Conservation (phyloP, 2,888 invertebrate species). For the Phyllotreta striolata region DNA sequence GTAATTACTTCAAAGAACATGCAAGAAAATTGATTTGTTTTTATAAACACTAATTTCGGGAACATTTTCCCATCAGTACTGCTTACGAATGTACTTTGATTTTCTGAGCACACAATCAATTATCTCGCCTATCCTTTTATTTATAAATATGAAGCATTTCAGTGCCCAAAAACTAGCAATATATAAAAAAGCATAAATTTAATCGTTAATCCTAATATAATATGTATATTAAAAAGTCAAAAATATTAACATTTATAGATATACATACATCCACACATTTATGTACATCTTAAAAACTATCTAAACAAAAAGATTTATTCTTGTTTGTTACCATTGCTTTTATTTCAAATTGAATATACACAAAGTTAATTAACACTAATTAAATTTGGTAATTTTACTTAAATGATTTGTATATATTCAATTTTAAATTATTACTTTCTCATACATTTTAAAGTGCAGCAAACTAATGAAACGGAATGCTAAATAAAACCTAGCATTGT, state of each 20-base stretch:
- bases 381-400: too few relatives aligned
- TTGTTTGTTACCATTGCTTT: neutral
- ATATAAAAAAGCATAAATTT: slow-evolving; percentile 23
- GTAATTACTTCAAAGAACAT: slow-evolving; percentile 3
- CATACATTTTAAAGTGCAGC: too few relatives aligned
- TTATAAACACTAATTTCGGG: neutral
- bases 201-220: slow-evolving; percentile 19
- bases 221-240: slow-evolving; percentile 47
- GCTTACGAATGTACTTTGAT: neutral
- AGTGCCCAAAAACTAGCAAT: slow-evolving; percentile 47
- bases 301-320: slow-evolving; percentile 2
- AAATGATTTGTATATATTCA: too few relatives aligned
- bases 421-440: too few relatives aligned
- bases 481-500: too few relatives aligned
- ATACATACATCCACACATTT: slow-evolving; percentile 50
- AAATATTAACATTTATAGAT: slow-evolving; percentile 57
- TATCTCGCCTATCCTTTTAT: slow-evolving; percentile 26
- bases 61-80: neutral
- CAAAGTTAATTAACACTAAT: neutral
- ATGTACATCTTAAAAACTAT: slow-evolving; percentile 8
- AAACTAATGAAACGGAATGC: too few relatives aligned
- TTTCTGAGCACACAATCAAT: neutral
- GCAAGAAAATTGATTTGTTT: neutral
- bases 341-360: neutral
- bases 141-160: slow-evolving; percentile 52